These are phyloP conservation scores for Perca fluviatilis DNA, from an alignment of 2,113 vertebrate genomes.

Conservation along the genomic window DNA sequence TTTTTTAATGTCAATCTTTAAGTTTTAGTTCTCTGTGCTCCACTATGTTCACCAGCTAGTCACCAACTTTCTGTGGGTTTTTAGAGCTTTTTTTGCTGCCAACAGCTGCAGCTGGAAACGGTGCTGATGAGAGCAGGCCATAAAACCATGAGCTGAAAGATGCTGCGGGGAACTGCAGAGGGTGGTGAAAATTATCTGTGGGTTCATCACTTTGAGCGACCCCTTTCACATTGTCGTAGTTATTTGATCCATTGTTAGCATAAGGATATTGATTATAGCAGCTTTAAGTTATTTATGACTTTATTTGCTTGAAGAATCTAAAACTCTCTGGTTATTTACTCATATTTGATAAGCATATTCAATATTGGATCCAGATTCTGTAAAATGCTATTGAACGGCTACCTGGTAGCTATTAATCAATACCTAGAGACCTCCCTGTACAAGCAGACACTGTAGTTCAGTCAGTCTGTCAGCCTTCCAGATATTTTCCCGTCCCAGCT, in stretches of 20 bases:
- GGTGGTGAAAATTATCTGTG: neutral
- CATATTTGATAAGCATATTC: neutral
- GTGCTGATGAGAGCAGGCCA: slow-evolving; percentile 1
- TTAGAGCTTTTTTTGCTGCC: too few species aligned
- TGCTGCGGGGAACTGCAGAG: neutral
- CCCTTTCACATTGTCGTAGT: neutral
- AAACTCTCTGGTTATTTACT: neutral
- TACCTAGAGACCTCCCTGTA: neutral
- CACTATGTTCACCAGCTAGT: neutral
- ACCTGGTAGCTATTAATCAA: neutral
- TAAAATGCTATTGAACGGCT: neutral
- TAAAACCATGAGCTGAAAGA: neutral
- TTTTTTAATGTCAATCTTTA: too few species aligned
- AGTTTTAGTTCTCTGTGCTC: neutral
- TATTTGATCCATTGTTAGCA: neutral
- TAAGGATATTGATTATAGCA: neutral
- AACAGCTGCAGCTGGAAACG: neutral
- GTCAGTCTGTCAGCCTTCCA: slow-evolving; percentile 15
- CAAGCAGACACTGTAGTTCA: slow-evolving; percentile 1
- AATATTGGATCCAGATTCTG: neutral
- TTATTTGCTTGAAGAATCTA: neutral
- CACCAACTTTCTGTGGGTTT: neutral
- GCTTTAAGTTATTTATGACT: neutral
- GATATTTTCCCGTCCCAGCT: slow-evolving; percentile 6
- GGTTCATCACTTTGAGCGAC: neutral